These are phyloP conservation scores for Sorex araneus DNA, from an alignment of 2,113 vertebrate species.

Conservation along the genomic window DNA sequence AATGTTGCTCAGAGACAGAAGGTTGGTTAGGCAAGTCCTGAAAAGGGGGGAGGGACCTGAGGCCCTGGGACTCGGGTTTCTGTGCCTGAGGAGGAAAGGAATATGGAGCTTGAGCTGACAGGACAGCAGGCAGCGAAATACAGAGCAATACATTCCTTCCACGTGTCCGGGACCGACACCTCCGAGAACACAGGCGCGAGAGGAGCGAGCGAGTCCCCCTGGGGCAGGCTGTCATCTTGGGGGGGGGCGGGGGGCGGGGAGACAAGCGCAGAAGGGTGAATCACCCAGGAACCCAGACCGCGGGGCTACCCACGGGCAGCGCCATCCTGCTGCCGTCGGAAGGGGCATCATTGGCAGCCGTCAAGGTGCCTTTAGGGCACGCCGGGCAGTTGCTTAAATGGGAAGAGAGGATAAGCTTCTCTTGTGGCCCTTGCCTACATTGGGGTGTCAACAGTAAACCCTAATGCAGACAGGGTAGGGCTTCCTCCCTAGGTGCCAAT, in stretches of 20 bases:
- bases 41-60: slow-evolving; percentile 86
- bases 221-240: slow-evolving; percentile 11
- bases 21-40: slow-evolving; percentile 87
- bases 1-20: slow-evolving; percentile 86
- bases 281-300: not conserved
- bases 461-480: not conserved
- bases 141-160: slow-evolving; percentile 84
- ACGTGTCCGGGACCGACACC: slow-evolving; percentile 61
- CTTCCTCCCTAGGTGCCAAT: not conserved
- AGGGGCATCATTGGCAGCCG: not conserved
- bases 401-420: slow-evolving; percentile 73
- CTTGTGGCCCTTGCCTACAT: slow-evolving; percentile 75
- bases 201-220: not conserved
- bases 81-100: slow-evolving; percentile 85
- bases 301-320: not conserved
- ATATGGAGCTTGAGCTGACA: slow-evolving; percentile 85
- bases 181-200: slow-evolving; percentile 42
- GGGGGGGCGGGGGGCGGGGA: not conserved
- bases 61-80: slow-evolving; percentile 84
- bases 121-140: slow-evolving; percentile 80
- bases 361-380: not conserved
- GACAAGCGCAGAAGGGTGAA: not conserved
- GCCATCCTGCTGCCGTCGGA: not conserved
- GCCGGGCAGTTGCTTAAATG: not conserved
- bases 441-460: not conserved